These are phyloP conservation scores for Diarsia dahlii DNA, from an alignment of 2,888 invertebrate species.

Conservation along the genomic window DNA sequence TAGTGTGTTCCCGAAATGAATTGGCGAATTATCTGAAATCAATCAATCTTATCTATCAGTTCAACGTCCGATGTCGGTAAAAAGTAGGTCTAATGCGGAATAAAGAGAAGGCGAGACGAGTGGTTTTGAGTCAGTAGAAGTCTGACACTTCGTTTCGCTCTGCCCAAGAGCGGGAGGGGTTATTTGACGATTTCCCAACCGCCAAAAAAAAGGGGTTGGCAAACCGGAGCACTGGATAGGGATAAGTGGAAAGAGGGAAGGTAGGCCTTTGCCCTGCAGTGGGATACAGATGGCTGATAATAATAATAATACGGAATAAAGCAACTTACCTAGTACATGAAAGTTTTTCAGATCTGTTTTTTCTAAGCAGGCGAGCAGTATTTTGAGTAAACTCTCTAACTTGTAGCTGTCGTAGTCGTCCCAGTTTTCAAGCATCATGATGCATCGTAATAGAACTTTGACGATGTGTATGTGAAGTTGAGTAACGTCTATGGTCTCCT, in stretches of 20 bases:
- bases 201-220: too few species aligned
- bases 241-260: too few species aligned
- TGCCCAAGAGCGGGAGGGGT: too few species aligned
- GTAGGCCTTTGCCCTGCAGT: too few species aligned
- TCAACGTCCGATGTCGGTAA: constrained; percentile 29
- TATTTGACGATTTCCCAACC: too few species aligned
- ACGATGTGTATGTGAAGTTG: constrained; percentile 85
- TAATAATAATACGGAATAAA: constrained; percentile 7
- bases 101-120: too few species aligned
- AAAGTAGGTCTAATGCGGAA: constrained; percentile 8
- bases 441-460: constrained; percentile 80
- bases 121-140: too few species aligned
- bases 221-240: too few species aligned
- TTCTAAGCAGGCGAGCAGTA: constrained; percentile 83
- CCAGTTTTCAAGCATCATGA: constrained; percentile 73
- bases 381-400: constrained; percentile 84
- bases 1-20: constrained; percentile 30
- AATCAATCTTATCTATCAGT: constrained; percentile 42
- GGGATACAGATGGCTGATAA: too few species aligned
- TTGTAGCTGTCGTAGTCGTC: constrained; percentile 76
- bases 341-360: constrained; percentile 86
- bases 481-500: constrained; percentile 82
- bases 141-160: too few species aligned
- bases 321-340: constrained; percentile 84
- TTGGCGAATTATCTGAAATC: constrained; percentile 29